A percentile compares a stretch with the other conserved stretches of the same genome.
phyloP scores from a whole-genome alignment of 2,797 vertebrate genomes.

The Carcharodon carcharias region DNA sequence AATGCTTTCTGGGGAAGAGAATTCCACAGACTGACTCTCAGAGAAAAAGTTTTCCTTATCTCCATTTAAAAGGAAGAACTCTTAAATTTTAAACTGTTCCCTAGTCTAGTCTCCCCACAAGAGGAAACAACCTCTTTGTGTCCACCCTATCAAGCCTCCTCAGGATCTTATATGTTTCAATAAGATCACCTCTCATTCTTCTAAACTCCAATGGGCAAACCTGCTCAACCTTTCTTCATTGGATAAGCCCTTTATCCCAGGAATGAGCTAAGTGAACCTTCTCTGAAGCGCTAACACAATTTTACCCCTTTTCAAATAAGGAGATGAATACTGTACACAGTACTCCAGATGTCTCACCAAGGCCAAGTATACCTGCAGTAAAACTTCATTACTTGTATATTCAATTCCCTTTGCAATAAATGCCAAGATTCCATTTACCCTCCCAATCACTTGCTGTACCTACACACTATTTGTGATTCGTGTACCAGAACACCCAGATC shows the following conservation, averaged over 20 bases:
- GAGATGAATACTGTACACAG: too few species aligned
- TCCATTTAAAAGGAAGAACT: background rate
- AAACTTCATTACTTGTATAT: background rate
- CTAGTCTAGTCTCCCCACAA: background rate
- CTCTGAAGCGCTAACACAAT: too few species aligned
- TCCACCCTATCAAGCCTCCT: background rate
- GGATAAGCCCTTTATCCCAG: too few species aligned
- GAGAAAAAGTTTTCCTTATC: background rate
- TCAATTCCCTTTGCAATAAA: background rate
- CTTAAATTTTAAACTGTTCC: background rate
- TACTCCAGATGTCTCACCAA: background rate
- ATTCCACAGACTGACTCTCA: background rate
- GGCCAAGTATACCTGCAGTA: background rate
- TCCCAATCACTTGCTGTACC: too few species aligned
- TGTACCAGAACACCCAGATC: background rate
- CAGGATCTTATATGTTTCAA: background rate
- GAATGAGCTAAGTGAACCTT: background rate
- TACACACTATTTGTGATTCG: background rate
- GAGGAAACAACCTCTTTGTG: background rate
- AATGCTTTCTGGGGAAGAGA: too few species aligned
- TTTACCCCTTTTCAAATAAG: too few species aligned
- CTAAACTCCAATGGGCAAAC: background rate
- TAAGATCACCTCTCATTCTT: background rate
- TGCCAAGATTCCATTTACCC: background rate
- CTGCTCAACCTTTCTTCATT: too few species aligned